phyloP scores from a whole-genome alignment of 2,888 invertebrate species.

The Barypeithes pellucidus region DNA sequence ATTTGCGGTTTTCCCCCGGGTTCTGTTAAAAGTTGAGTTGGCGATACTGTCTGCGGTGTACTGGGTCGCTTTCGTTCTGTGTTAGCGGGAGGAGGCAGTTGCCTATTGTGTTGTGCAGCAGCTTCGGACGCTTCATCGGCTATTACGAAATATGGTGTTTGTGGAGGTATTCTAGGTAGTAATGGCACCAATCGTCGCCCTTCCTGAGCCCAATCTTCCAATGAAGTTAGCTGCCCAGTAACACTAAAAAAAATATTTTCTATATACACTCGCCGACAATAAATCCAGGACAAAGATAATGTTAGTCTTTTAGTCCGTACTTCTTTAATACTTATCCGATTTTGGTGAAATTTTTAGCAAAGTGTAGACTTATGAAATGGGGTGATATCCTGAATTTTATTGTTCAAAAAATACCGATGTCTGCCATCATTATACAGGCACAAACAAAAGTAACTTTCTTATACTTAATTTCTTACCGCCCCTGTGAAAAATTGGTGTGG shows the following conservation, averaged over 20 bases:
- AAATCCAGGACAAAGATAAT: too few relatives aligned
- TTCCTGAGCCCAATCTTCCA: conserved; percentile 87
- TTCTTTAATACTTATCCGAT: too few relatives aligned
- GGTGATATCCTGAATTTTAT: too few relatives aligned
- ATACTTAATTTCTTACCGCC: too few relatives aligned
- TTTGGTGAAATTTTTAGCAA: too few relatives aligned
- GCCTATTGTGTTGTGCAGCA: conserved; percentile 78
- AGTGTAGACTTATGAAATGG: too few relatives aligned
- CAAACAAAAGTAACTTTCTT: too few relatives aligned
- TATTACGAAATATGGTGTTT: conserved; percentile 87
- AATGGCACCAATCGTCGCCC: conserved; percentile 88
- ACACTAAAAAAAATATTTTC: conserved; percentile 69
- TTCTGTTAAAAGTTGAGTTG: conserved; percentile 52
- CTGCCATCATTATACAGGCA: too few relatives aligned
- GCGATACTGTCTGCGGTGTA: conserved; percentile 35
- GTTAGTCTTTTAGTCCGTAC: too few relatives aligned
- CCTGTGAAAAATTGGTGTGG: too few relatives aligned
- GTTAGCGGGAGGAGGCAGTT: conserved; percentile 72
- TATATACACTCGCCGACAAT: background rate
- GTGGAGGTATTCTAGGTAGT: conserved; percentile 87
- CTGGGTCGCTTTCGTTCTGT: conserved; percentile 69
- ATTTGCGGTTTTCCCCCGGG: conserved; percentile 59
- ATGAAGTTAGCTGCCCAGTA: conserved; percentile 79
- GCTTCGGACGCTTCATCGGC: conserved; percentile 85
- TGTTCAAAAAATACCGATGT: too few relatives aligned